Percentiles rank a stretch among this genome's conserved stretches.
These are phyloP conservation scores for Pangasius sanitwongsei DNA, from an alignment of 2,797 vertebrate species.

Conservation along the genomic window DNA sequence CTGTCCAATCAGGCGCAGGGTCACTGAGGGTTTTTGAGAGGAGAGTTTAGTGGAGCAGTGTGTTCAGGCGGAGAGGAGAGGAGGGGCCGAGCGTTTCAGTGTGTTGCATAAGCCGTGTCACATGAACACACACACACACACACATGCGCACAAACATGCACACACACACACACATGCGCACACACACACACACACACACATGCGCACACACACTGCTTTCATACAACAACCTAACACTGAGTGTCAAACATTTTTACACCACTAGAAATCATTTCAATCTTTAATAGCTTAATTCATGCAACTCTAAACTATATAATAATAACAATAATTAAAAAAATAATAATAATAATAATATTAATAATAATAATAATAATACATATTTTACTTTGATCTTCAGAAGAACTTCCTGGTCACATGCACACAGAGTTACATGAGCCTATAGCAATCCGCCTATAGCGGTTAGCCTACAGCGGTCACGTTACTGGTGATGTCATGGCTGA, in stretches of 20 bases:
- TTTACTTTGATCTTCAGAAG: neutral
- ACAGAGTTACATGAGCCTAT: neutral
- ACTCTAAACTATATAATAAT: neutral
- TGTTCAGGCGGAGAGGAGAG: neutral
- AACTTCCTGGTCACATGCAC: conserved; percentile 18
- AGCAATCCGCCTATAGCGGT: neutral
- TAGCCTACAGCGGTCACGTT: conserved; percentile 64
- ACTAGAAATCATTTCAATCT: neutral
- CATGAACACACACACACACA: neutral
- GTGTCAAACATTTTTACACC: neutral
- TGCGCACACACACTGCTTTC: neutral
- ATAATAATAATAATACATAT: no score
- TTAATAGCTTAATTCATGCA: neutral
- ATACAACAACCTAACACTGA: neutral
- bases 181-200: neutral
- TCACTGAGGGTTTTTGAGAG: neutral
- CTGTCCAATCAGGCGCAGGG: conserved; percentile 33
- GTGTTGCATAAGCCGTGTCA: conserved; percentile 51
- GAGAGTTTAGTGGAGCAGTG: conserved; percentile 12
- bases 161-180: neutral
- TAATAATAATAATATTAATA: neutral
- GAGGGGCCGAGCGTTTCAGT: conserved; percentile 32
- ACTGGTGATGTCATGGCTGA: conserved; percentile 70
- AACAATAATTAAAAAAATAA: neutral
- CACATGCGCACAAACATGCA: no score